These are phyloP conservation scores for Electrophaes corylata DNA, from an alignment of 2,888 invertebrate genomes.

Conservation along the genomic window DNA sequence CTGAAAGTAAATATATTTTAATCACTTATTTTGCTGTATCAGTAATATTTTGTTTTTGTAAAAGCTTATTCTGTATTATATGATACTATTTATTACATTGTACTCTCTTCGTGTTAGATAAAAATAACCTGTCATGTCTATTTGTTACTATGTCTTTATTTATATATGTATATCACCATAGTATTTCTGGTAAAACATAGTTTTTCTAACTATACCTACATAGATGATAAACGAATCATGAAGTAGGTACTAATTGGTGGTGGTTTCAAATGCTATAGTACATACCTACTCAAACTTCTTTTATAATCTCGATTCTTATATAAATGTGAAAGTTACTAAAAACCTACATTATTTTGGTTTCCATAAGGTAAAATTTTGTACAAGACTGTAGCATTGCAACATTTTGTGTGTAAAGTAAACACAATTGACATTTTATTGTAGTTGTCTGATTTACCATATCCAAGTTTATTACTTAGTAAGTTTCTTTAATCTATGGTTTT, in stretches of 20 bases:
- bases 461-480: no score
- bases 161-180: no score
- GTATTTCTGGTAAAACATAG: not conserved
- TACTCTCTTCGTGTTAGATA: slow-evolving; percentile 29
- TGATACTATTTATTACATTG: slow-evolving; percentile 32
- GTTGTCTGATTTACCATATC: no score
- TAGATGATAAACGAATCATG: not conserved
- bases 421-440: no score
- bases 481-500: no score
- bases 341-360: no score
- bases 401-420: no score
- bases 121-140: not conserved
- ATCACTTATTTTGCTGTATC: slow-evolving; percentile 63
- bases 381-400: no score
- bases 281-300: slow-evolving; percentile 2
- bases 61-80: slow-evolving; percentile 50
- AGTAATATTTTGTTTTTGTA: slow-evolving; percentile 59
- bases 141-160: not conserved
- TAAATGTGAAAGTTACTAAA: not conserved
- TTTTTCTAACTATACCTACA: not conserved
- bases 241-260: slow-evolving; percentile 11
- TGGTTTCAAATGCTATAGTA: slow-evolving; percentile 16
- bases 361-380: no score
- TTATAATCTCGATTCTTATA: not conserved
- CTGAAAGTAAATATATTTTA: slow-evolving; percentile 79